These are phyloP conservation scores for Heterochromis multidens DNA, from an alignment of 2,113 vertebrate genomes.

Conservation along the genomic window DNA sequence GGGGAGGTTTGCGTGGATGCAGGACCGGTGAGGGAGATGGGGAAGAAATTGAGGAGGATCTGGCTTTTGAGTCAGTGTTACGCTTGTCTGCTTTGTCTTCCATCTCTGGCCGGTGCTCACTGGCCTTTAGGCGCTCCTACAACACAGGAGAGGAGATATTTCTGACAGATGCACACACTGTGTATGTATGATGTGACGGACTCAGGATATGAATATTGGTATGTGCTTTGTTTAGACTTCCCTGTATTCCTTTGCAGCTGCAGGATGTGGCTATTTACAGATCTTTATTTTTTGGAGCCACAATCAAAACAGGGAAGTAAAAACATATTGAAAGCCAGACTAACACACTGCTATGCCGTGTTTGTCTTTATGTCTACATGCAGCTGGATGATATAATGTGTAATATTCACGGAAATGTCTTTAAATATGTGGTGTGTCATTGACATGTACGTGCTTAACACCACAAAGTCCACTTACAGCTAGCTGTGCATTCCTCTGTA, in stretches of 20 bases:
- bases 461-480: constrained; percentile 48
- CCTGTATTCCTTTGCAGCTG: background rate
- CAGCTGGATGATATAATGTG: background rate
- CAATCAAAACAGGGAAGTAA: background rate
- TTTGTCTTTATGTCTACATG: background rate
- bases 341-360: background rate
- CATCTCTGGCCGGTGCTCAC: constrained; percentile 82
- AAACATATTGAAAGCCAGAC: background rate
- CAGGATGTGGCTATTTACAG: background rate
- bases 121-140: constrained; percentile 91
- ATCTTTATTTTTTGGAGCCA: background rate
- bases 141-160: background rate
- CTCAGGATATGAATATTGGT: background rate
- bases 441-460: background rate
- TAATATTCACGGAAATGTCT: background rate
- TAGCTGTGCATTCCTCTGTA: constrained; percentile 86
- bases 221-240: background rate
- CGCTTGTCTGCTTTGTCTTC: constrained; percentile 88
- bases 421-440: background rate
- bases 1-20: constrained; percentile 82
- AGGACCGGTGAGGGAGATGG: constrained; percentile 72
- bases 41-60: constrained; percentile 72
- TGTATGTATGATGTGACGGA: background rate
- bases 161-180: background rate
- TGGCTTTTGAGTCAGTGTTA: constrained; percentile 80